These are phyloP conservation scores for Bovichtus diacanthus DNA, from an alignment of 2,797 vertebrate genomes.

Conservation along the genomic window DNA sequence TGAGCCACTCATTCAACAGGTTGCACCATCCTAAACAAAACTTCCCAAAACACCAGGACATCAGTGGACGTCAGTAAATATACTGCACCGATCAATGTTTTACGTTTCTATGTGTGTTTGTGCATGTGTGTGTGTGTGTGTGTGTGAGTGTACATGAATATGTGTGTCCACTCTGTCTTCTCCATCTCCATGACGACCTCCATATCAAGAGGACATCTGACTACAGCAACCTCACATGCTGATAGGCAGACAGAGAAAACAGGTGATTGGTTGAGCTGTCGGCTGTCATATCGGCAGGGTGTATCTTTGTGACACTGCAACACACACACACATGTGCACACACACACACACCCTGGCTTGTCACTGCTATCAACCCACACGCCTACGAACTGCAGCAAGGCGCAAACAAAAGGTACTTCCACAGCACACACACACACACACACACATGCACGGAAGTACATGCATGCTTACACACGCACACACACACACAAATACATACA, in stretches of 20 bases:
- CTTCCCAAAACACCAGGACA: constrained; percentile 36
- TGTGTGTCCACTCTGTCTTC: constrained; percentile 77
- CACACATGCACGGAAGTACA: constrained; percentile 27
- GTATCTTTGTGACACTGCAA: constrained; percentile 77
- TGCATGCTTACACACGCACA: constrained; percentile 39
- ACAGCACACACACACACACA: constrained; percentile 48
- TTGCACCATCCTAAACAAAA: constrained; percentile 50
- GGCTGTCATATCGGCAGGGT: constrained; percentile 82
- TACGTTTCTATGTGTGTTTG: neutral
- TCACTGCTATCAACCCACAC: constrained; percentile 73
- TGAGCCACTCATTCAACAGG: constrained; percentile 69
- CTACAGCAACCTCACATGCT: constrained; percentile 81
- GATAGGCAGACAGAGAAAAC: constrained; percentile 82
- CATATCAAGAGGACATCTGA: constrained; percentile 83
- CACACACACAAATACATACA: constrained; percentile 43
- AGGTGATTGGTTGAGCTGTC: constrained; percentile 83
- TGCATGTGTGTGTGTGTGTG: constrained; percentile 5
- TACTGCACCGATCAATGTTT: neutral
- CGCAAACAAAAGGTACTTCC: constrained; percentile 76
- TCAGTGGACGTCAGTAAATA: constrained; percentile 4
- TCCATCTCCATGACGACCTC: constrained; percentile 87
- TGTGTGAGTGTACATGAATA: constrained; percentile 24
- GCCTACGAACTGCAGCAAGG: constrained; percentile 75
- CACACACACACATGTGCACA: constrained; percentile 37
- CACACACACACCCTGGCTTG: constrained; percentile 44